Evolutionary conservation across 2,888 invertebrate genomes (phyloP), one percentile per base, ranked within the genome.

Genomic region (Chorisops tibialis): DNA sequence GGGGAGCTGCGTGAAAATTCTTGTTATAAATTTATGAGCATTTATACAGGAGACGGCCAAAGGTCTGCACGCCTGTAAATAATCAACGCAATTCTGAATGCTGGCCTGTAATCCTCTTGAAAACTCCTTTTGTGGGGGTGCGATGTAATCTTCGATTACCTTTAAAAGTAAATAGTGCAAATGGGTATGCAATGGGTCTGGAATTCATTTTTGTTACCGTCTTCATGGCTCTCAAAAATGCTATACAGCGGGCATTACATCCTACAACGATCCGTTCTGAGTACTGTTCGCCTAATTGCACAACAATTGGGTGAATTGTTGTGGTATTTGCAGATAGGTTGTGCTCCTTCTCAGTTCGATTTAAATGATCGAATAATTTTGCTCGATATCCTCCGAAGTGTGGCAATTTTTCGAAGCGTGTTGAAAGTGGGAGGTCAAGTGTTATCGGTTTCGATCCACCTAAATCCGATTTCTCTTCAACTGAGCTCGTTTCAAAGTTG

Each of bases 11-110:
- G 85, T 87, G 67, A 91, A 79, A 62, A 88, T 86, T 71, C 85
- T 83, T 63, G 89, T 85, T 66, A 92, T 83, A 81, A 88, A 86
- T 70, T 88, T 90, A 69, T 95, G 82, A 0, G 94, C 94, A 79
- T 95, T 96, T 49, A 83, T 86, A 84, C 96, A 94, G 2, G 94
- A 91, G 1, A 96, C 93, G 2, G 93, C 88, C 49, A 91, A 80
- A 0, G 90, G 91, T 24, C 96, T 85, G 77, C 91, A 91, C 52
- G 85, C 80, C 73, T 89, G 85, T 64, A 96, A 79, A 78, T 88
- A n/a, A n/a, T n/a, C n/a, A n/a, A n/a, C n/a, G n/a, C n/a, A n/a
- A n/a, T n/a, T n/a, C n/a, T n/a, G n/a, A n/a, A n/a, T n/a, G n/a
- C n/a, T n/a, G n/a, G n/a, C n/a, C n/a, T n/a, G n/a, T n/a, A n/a